Percentiles rank a stretch among this genome's conserved stretches.
These are phyloP conservation scores for Caenorhabditis plicata DNA, from an alignment of 2,888 invertebrate species.

Conservation along the genomic window DNA sequence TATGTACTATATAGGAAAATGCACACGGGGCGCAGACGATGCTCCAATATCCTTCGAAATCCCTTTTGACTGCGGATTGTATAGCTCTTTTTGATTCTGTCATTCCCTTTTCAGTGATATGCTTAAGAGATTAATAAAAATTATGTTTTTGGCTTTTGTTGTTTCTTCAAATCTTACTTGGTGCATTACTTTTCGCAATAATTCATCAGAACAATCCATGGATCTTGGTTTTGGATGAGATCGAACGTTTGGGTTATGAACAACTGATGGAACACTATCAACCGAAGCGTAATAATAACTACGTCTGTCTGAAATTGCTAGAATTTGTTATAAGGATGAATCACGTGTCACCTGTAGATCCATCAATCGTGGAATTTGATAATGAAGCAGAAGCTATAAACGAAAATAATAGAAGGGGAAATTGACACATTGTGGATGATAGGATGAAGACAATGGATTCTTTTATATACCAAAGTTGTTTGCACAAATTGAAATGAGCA, in stretches of 20 bases:
- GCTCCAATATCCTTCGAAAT: conserved; percentile 33
- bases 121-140: conserved; percentile 10
- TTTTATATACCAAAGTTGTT: no score
- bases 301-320: no score
- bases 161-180: conserved; percentile 10
- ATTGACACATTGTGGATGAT: no score
- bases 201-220: conserved; percentile 30
- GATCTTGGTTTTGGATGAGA: conserved; percentile 6
- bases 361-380: not conserved
- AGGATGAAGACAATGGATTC: no score
- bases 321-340: no score
- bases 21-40: conserved; percentile 40
- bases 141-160: not conserved
- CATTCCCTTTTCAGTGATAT: conserved; percentile 25
- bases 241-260: conserved; percentile 26
- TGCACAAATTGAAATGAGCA: no score
- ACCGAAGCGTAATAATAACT: no score
- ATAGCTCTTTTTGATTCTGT: conserved; percentile 30
- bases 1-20: conserved; percentile 40
- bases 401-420: no score
- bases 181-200: conserved; percentile 39
- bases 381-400: not conserved
- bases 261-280: no score
- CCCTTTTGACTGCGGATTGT: conserved; percentile 13
- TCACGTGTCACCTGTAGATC: no score